Evolutionary conservation across 2,797 vertebrate species (phyloP).

Genomic region (Astyanax mexicanus): DNA sequence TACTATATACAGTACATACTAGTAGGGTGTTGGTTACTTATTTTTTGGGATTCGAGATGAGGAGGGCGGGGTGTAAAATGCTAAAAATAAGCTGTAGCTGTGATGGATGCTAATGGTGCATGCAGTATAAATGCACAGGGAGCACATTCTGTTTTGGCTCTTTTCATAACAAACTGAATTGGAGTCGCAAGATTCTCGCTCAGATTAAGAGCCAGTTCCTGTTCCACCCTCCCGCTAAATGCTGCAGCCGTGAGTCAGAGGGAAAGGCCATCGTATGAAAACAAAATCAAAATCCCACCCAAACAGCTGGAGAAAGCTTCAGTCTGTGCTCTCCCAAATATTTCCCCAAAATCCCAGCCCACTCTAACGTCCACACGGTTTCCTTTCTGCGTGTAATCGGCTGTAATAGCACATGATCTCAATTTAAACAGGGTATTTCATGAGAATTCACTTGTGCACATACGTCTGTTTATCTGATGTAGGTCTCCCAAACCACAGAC

Average conservation of each 20-base stretch:
- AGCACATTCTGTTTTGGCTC: conserved; percentile 17
- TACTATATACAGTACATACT: no score
- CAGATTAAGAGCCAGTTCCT: conserved; percentile 57
- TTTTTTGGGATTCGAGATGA: no score
- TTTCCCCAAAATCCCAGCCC: neutral
- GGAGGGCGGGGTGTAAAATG: no score
- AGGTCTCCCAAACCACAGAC: no score
- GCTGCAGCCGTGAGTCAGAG: conserved; percentile 33
- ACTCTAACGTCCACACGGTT: neutral
- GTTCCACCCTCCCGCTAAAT: conserved; percentile 57
- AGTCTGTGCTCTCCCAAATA: conserved; percentile 1
- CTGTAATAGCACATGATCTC: neutral
- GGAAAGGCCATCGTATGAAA: conserved; percentile 29
- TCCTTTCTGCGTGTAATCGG: neutral
- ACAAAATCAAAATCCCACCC: conserved; percentile 42
- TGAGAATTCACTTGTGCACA: no score
- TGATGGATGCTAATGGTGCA: neutral
- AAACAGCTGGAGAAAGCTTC: conserved; percentile 33
- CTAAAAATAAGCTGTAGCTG: neutral
- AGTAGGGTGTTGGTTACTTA: no score
- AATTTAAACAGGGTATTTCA: no score
- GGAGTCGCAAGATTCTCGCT: conserved; percentile 53
- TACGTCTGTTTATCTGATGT: no score
- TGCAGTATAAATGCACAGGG: conserved; percentile 17
- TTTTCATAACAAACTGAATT: conserved; percentile 54